Conservation (phyloP, 2,797 vertebrate species). For the Todus mexicanus region DNA sequence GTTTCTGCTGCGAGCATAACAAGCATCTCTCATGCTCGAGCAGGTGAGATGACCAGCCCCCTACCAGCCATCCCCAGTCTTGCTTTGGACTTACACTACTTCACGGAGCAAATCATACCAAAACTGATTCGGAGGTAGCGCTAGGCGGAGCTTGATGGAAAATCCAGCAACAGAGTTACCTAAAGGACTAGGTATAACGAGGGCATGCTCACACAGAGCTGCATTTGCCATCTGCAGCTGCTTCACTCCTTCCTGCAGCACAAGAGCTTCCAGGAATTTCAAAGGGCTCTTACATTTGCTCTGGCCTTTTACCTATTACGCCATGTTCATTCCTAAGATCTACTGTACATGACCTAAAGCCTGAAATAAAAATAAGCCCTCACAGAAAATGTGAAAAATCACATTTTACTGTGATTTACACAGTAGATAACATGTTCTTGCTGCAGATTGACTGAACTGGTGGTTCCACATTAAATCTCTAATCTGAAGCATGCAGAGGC, state of each 20-base stretch:
- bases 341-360: background rate
- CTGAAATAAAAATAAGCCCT: background rate
- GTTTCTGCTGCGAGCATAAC: background rate
- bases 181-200: background rate
- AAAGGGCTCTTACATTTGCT: background rate
- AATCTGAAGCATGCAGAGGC: background rate
- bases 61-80: background rate
- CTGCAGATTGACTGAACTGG: background rate
- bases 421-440: background rate
- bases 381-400: background rate
- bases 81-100: background rate
- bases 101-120: fast-evolving
- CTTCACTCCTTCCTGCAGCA: background rate
- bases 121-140: background rate
- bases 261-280: background rate
- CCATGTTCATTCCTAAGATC: background rate
- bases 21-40: fast-evolving
- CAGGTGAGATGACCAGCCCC: background rate
- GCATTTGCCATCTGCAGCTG: background rate
- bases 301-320: background rate
- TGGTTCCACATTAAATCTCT: background rate
- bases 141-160: background rate
- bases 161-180: background rate
- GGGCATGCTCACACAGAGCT: background rate
- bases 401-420: background rate